These are phyloP conservation scores for Sinelater perroti DNA, from an alignment of 2,888 invertebrate species.

Conservation along the genomic window DNA sequence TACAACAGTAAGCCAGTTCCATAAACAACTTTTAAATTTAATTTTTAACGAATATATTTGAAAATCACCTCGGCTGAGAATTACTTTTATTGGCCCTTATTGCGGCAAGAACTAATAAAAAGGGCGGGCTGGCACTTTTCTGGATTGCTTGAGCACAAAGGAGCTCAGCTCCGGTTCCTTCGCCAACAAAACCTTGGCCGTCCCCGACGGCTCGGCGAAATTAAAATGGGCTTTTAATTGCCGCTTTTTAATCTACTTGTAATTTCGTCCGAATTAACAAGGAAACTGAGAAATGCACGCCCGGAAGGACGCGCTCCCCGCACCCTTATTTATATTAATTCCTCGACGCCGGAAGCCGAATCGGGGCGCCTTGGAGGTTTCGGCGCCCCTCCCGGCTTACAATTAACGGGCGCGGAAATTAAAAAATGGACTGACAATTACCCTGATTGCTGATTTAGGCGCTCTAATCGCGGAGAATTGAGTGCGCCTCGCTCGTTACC, in stretches of 20 bases:
- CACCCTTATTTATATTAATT: conserved; percentile 14
- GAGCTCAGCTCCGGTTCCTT: conserved; percentile 11
- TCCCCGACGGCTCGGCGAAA: conserved; percentile 8
- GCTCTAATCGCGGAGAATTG: conserved; percentile 27
- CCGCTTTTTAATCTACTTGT: conserved; percentile 17
- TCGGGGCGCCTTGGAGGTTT: conserved; percentile 4
- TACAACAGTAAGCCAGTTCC: no score
- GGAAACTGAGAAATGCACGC: conserved; percentile 13
- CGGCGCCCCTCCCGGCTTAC: conserved; percentile 8
- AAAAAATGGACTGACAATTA: conserved; percentile 33
- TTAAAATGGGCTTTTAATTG: conserved; percentile 21
- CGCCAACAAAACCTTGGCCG: conserved; percentile 5
- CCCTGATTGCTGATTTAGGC: conserved; percentile 32
- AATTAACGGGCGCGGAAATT: conserved; percentile 22
- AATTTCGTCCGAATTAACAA: conserved; percentile 20
- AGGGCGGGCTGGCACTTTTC: not conserved
- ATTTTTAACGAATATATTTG: not conserved
- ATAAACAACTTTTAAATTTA: not conserved
- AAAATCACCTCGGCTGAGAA: not conserved
- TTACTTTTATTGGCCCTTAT: conserved; percentile 5
- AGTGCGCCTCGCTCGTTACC: conserved; percentile 21
- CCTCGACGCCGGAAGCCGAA: conserved; percentile 6
- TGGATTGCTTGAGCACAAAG: conserved; percentile 1
- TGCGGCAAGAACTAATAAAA: not conserved
- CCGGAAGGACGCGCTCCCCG: not conserved